Evolutionary conservation across 1,140 invertebrate species (phyloP).

Genomic region (Eubasilissa regina): DNA sequence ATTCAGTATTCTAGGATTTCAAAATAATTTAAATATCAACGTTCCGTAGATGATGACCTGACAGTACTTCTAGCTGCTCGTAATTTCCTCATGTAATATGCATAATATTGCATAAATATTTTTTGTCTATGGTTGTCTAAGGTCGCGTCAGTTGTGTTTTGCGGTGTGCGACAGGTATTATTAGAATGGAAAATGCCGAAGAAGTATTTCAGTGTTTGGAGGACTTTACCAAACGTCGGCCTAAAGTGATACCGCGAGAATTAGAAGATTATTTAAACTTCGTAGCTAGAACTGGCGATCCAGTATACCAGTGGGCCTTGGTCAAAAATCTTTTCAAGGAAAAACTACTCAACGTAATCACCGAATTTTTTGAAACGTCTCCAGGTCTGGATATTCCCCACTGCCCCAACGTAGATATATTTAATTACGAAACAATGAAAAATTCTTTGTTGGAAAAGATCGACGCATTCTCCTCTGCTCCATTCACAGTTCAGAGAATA

Average conservation of each 20-base stretch:
- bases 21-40: too few relatives aligned
- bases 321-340: conserved; percentile 91
- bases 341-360: conserved; percentile 89
- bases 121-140: conserved; percentile 25
- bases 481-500: conserved; percentile 96
- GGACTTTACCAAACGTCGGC: conserved; percentile 88
- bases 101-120: too few relatives aligned
- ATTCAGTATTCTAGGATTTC: too few relatives aligned
- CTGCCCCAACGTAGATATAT: conserved; percentile 92
- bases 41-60: too few relatives aligned
- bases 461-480: conserved; percentile 89
- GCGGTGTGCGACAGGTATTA: conserved; percentile 26
- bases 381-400: conserved; percentile 83
- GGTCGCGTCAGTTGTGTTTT: conserved; percentile 47
- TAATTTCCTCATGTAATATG: too few relatives aligned
- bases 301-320: conserved; percentile 92
- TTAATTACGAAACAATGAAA: conserved; percentile 93
- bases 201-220: conserved; percentile 86
- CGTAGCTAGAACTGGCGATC: conserved; percentile 95
- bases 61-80: too few relatives aligned
- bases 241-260: conserved; percentile 87
- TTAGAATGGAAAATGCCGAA: conserved; percentile 88
- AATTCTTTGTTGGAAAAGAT: conserved; percentile 86
- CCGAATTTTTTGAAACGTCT: conserved; percentile 87
- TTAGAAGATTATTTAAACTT: conserved; percentile 92